phyloP scores from a whole-genome alignment of 2,797 vertebrate species.

The Halcyon leucocephala region DNA sequence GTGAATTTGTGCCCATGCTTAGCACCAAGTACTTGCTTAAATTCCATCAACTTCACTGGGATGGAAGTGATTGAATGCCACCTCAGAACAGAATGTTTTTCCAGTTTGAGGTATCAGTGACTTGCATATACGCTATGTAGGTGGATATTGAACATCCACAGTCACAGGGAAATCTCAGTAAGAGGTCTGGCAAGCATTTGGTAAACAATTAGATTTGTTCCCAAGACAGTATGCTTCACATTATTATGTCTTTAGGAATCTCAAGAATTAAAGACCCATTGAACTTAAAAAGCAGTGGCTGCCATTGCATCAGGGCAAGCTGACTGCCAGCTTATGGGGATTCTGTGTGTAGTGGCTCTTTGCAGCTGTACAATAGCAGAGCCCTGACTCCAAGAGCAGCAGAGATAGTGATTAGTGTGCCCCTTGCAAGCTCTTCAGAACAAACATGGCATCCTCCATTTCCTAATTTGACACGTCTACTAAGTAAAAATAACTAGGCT shows the following conservation, averaged over 20 bases:
- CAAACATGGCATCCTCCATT: neutral
- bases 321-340: accelerated
- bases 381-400: neutral
- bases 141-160: neutral
- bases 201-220: neutral
- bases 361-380: neutral
- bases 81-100: neutral
- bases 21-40: neutral
- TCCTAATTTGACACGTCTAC: neutral
- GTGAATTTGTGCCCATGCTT: neutral
- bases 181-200: neutral
- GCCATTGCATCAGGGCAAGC: accelerated
- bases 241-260: neutral
- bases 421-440: neutral
- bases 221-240: neutral
- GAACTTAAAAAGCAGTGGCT: neutral
- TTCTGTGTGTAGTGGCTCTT: neutral
- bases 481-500: neutral
- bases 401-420: neutral
- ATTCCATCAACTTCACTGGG: neutral
- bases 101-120: neutral
- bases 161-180: neutral
- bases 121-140: neutral
- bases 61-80: neutral
- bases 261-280: neutral